Conservation (phyloP, 2,888 invertebrate species). For the Oxycera nigricornis region DNA sequence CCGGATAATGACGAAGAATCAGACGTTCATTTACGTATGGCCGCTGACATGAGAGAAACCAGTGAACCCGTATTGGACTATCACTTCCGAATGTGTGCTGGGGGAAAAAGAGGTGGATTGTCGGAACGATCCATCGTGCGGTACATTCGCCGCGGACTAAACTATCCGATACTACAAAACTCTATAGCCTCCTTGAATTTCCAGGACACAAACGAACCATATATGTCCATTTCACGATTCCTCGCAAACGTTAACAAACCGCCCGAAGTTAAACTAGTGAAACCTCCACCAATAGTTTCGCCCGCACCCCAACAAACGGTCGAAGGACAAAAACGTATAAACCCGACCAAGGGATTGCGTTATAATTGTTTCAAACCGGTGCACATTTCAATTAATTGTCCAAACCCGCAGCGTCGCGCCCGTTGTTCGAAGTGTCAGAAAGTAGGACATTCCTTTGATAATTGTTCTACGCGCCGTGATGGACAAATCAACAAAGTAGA, state of each 20-base stretch:
- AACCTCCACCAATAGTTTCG: not conserved
- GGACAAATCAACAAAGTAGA: too few species aligned
- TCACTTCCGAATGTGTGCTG: too few species aligned
- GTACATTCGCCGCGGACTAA: too few species aligned
- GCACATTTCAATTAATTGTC: too few species aligned
- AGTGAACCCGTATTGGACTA: too few species aligned
- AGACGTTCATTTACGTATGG: constrained; percentile 15
- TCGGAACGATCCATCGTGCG: too few species aligned
- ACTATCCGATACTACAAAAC: too few species aligned
- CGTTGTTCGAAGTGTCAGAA: not conserved
- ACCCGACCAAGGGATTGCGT: too few species aligned
- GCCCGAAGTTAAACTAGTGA: not conserved
- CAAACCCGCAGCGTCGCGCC: too few species aligned
- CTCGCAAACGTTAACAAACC: constrained; percentile 3
- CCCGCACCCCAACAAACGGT: constrained; percentile 4
- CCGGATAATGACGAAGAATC: constrained; percentile 4
- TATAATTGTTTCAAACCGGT: too few species aligned
- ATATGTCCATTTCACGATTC: constrained; percentile 7
- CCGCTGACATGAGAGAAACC: not conserved
- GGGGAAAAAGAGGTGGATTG: not conserved
- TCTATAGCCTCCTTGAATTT: too few species aligned
- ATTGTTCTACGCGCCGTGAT: not conserved
- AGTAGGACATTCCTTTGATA: not conserved
- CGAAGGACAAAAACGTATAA: constrained; percentile 12
- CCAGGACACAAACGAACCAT: constrained; percentile 9